These are phyloP conservation scores for Arvicanthis niloticus DNA, from an alignment of 2,113 vertebrate species.

Conservation along the genomic window DNA sequence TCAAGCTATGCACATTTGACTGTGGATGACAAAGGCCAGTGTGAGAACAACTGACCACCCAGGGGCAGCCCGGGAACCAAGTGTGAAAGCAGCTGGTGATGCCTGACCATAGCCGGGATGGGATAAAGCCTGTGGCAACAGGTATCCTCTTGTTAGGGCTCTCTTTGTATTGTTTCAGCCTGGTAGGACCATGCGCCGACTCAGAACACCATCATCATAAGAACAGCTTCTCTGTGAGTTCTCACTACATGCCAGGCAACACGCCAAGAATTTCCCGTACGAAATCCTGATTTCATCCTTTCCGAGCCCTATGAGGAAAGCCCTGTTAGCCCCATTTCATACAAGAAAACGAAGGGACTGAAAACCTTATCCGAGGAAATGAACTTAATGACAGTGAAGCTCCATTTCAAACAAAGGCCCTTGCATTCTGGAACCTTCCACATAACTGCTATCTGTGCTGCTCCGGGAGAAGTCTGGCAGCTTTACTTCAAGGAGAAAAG, in stretches of 20 bases:
- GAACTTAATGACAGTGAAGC: not conserved
- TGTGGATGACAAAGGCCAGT: not conserved
- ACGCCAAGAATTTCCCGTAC: not conserved
- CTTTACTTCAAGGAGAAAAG: not conserved
- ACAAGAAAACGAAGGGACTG: not conserved
- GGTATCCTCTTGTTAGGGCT: not conserved
- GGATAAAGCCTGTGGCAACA: too few species aligned
- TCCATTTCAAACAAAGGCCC: not conserved
- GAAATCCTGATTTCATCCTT: not conserved
- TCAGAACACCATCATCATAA: not conserved
- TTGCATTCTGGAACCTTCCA: not conserved
- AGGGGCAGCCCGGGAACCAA: not conserved
- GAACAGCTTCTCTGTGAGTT: not conserved
- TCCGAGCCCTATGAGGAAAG: not conserved
- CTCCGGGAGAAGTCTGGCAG: not conserved
- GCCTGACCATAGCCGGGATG: accelerated
- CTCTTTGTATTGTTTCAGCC: not conserved
- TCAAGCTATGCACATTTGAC: not conserved
- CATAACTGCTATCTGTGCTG: accelerated
- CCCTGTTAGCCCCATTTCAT: not conserved
- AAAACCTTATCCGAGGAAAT: not conserved
- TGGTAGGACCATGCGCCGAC: not conserved
- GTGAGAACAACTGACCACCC: not conserved
- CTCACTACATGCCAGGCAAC: not conserved
- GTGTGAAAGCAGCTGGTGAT: not conserved